Evolutionary conservation across 2,113 vertebrate species (phyloP), one percentile per base, ranked within the genome.

Genomic region (Pardalotus punctatus): DNA sequence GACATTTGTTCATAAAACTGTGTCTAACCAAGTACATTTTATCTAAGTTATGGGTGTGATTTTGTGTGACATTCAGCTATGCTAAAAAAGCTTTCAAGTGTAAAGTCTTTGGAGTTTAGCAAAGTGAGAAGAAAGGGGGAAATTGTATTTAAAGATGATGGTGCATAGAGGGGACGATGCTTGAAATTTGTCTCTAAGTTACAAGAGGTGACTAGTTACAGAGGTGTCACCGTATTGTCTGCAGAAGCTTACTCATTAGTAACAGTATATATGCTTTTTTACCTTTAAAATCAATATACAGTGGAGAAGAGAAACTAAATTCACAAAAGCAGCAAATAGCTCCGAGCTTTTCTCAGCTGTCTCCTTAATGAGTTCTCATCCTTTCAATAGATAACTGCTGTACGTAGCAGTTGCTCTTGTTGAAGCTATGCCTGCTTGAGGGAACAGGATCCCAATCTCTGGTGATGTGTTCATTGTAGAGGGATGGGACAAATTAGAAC

Each of bases 171-270:
- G 14, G 8, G 14, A 38, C 47, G 38, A 0, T 35, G 14, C 14
- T 58, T 6, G 29, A 36, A 53, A 28, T 64, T 92, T 57, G 21
- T 67, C 24, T 61, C 38, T 22, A 3, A 27, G 21, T 83, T 61
- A 27, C 36, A 33, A 1, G 1, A 51, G 36, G 62, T 60, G 72
- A 43, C 33, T 51, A 11, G 5, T 86, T 57, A 29, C 8, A 11
- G 65, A 40, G 21, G 25, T 60, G 6, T 36, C 23, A 6, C 51
- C 0, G 0, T 27, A 12, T 17, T 40, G 54, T 24, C 23, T 90
- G 38, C 21, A 71, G 57, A 21, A 81, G 35, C 38, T 57, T 60
- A 27, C 21, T 90, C 25, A 6, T 45, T 47, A 88, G 11, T 66
- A 73, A 28, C 21, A 36, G 38, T 47, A 9, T 8, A 8, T 35